Conservation (phyloP, 2,113 vertebrate species). For the Puma concolor region DNA sequence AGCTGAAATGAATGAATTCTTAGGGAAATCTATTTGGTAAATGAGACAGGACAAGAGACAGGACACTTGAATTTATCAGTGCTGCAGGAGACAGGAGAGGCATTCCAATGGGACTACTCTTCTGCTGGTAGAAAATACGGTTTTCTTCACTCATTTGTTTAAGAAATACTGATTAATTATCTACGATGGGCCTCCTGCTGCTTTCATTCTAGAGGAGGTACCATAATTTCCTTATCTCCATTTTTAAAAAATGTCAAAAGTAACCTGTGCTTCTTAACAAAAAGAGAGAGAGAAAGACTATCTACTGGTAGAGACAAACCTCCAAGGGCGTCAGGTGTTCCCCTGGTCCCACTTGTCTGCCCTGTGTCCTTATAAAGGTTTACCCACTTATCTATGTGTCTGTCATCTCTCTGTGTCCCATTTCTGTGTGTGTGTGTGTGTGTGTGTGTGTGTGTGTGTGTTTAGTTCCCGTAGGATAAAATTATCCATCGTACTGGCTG, state of each 20-base stretch:
- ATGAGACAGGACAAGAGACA: neutral
- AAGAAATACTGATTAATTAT: neutral
- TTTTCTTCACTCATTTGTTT: neutral
- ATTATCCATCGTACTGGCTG: neutral
- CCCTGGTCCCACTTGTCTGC: neutral
- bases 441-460: too few relatives aligned
- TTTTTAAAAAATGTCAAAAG: neutral
- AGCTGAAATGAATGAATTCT: neutral
- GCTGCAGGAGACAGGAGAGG: neutral
- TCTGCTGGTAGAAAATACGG: neutral
- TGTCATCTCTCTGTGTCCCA: neutral
- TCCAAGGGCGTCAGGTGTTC: neutral
- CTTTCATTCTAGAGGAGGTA: neutral
- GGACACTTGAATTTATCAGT: neutral
- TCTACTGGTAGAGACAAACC: neutral
- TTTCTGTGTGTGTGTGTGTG: accelerated
- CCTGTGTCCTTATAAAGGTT: neutral
- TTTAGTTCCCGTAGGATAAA: neutral
- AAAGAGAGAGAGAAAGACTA: neutral
- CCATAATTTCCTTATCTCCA: neutral
- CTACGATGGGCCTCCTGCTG: neutral
- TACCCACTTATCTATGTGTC: too few relatives aligned
- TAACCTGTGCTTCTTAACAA: neutral
- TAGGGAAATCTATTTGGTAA: neutral
- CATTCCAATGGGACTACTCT: neutral